Evolutionary conservation across 2,888 invertebrate genomes (phyloP).

Genomic region (Megalurothrips usitatus): DNA sequence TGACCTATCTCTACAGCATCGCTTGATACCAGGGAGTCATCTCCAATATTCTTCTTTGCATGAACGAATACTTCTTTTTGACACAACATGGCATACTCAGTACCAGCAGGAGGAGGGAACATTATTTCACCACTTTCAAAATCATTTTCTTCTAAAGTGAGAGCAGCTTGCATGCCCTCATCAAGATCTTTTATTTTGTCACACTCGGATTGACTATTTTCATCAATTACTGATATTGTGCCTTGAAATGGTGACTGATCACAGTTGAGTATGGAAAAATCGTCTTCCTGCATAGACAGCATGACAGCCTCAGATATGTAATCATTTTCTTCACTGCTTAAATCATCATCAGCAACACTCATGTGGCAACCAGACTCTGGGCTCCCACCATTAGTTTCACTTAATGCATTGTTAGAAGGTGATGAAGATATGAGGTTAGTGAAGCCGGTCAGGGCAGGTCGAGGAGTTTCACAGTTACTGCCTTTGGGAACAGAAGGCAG

Average conservation of each 20-base stretch:
- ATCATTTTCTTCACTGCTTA: not conserved
- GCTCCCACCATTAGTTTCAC: not conserved
- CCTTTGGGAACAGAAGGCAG: not conserved
- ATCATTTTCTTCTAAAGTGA: not conserved
- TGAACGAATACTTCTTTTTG: too few species aligned
- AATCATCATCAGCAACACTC: conserved; percentile 4
- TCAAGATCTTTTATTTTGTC: not conserved
- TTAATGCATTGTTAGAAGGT: not conserved
- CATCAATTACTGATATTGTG: not conserved
- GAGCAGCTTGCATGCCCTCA: not conserved
- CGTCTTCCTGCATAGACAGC: conserved; percentile 1
- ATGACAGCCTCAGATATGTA: not conserved
- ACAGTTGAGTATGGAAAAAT: not conserved
- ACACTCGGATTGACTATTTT: not conserved
- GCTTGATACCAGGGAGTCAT: too few species aligned
- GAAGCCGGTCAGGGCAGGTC: not conserved
- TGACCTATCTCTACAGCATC: too few species aligned
- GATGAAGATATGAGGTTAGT: not conserved
- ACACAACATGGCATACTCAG: too few species aligned
- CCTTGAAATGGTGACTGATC: conserved; percentile 15
- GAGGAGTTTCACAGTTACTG: not conserved
- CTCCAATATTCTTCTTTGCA: too few species aligned
- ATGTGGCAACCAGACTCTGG: not conserved
- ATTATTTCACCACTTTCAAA: not conserved
- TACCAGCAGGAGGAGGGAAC: too few species aligned